Percentiles rank a stretch among this genome's conserved stretches.
phyloP scores from a whole-genome alignment of 2,113 vertebrate species.

The Notothenia coriiceps region DNA sequence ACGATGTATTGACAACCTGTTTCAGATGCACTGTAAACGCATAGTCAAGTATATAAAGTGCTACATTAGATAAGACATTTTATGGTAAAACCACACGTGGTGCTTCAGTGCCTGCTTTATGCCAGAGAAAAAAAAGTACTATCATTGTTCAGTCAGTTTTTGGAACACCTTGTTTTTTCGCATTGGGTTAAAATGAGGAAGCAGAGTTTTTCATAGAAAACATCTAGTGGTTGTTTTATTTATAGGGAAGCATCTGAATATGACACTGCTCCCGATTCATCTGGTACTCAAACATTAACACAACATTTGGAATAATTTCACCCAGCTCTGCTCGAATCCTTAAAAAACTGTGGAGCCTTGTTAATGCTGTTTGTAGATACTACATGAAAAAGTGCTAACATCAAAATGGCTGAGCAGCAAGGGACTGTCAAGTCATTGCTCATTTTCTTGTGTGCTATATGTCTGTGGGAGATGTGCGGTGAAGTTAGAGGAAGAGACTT shows the following conservation, averaged over 20 bases:
- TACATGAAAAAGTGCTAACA: slow-evolving; percentile 58
- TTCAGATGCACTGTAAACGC: slow-evolving; percentile 8
- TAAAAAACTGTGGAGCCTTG: slow-evolving; percentile 14
- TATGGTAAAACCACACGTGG: slow-evolving; percentile 29
- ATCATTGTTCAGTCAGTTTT: neutral
- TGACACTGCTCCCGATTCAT: slow-evolving; percentile 12
- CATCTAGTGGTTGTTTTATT: neutral
- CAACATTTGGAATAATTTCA: slow-evolving; percentile 19
- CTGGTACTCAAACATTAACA: slow-evolving; percentile 43
- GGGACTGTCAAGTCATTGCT: slow-evolving; percentile 40
- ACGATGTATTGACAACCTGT: neutral
- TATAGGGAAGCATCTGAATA: slow-evolving; percentile 39
- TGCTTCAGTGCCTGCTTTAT: slow-evolving; percentile 63
- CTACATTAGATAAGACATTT: neutral
- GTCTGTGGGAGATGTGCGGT: slow-evolving; percentile 48
- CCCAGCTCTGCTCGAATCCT: slow-evolving; percentile 12
- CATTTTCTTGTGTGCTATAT: slow-evolving; percentile 28
- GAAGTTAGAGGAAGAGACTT: slow-evolving; percentile 28
- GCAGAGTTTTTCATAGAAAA: slow-evolving; percentile 26
- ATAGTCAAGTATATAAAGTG: slow-evolving; percentile 1
- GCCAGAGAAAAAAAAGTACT: slow-evolving; percentile 28
- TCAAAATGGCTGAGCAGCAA: slow-evolving; percentile 42
- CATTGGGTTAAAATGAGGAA: slow-evolving; percentile 7
- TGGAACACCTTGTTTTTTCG: slow-evolving; percentile 15
- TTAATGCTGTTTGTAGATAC: slow-evolving; percentile 57